Percentiles rank a stretch among this genome's conserved stretches.
phyloP scores from a whole-genome alignment of 2,113 vertebrate species.

The Condylura cristata region DNA sequence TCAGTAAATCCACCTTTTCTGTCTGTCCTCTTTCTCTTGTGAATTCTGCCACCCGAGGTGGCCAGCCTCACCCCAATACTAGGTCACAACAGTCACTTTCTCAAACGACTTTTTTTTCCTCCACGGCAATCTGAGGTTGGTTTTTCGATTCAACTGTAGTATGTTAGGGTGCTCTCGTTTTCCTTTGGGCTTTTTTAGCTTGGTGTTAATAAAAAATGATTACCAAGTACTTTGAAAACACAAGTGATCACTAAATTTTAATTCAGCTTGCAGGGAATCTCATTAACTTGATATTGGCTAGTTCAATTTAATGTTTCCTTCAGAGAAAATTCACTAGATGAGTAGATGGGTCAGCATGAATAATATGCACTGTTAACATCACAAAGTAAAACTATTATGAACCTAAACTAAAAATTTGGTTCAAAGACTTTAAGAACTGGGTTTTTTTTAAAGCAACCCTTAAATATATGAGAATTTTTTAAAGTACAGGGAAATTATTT shows the following conservation, averaged over 20 bases:
- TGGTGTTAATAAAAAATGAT: constrained; percentile 71
- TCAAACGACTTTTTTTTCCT: background rate
- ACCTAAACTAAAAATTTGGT: constrained; percentile 56
- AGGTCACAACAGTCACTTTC: too few species aligned
- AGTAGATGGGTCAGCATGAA: constrained; percentile 36
- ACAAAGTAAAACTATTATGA: constrained; percentile 42
- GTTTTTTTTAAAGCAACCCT: constrained; percentile 50
- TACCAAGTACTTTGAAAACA: constrained; percentile 66
- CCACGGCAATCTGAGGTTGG: background rate
- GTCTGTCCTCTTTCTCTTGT: too few species aligned
- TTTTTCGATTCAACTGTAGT: background rate
- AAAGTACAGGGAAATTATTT: background rate
- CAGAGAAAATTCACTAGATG: constrained; percentile 55
- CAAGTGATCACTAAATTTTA: constrained; percentile 73
- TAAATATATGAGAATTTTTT: constrained; percentile 20
- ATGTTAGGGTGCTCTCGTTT: background rate
- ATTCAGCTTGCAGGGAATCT: constrained; percentile 65
- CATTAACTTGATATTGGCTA: constrained; percentile 70
- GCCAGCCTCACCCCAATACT: too few species aligned
- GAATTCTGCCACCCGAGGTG: too few species aligned
- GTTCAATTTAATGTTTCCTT: constrained; percentile 71
- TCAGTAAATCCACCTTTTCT: too few species aligned
- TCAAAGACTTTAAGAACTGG: constrained; percentile 47
- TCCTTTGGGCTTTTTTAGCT: constrained; percentile 32
- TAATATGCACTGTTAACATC: constrained; percentile 55